Base-by-base conservation (phyloP, 2,113 vertebrate species). In the Lanius ludovicianus region DNA sequence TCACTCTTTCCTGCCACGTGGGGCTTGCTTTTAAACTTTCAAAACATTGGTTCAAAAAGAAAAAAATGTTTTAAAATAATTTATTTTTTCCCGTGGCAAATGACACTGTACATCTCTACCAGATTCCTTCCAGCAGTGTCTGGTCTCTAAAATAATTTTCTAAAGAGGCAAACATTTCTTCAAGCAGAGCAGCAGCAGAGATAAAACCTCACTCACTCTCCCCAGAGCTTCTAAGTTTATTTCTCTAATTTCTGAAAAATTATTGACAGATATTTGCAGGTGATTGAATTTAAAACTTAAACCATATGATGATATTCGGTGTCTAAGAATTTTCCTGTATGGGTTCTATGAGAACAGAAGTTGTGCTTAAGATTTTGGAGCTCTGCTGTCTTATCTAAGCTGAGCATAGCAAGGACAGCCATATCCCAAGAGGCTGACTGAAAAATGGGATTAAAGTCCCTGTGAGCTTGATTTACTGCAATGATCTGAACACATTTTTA, bases 41-140 rank as follows among this genome's bases (percentile, higher is more conserved):
- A 25, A 57, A 81, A 39, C 0, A 19, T 17, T 49, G 41, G 2
- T 10, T 47, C 42, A 15, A 33, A 69, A 78, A 46, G 11, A 31
- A 42, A 52, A 2, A 33, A n/a, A 42, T 42, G 4, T 53, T 62
- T 28, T 4, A 16, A 77, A 42, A 41, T 7, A 15, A 9, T 70
- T 75, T 5, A 3, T 3, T 52, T 62, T 76, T 59, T 18, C 22
- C 14, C 13, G 14, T 25, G 9, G 21, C 23, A 31, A 56, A 37
- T 6, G 2, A 15, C 2, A 1, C 4, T 30, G 27, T 3, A 5
- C 11, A 6, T 42, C 21, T 52, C 4, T 28, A 39, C 31, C 17
- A 37, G 42, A 18, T 39, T 47, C 33, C 50, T 47, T 55, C 23
- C 7, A 47, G 8, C 3, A 31, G 2, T 22, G 23, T 23, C 27